Percentiles rank a stretch among this genome's conserved stretches.
phyloP scores from a whole-genome alignment of 2,888 invertebrate species.

The Drosophila pseudotalamancana region DNA sequence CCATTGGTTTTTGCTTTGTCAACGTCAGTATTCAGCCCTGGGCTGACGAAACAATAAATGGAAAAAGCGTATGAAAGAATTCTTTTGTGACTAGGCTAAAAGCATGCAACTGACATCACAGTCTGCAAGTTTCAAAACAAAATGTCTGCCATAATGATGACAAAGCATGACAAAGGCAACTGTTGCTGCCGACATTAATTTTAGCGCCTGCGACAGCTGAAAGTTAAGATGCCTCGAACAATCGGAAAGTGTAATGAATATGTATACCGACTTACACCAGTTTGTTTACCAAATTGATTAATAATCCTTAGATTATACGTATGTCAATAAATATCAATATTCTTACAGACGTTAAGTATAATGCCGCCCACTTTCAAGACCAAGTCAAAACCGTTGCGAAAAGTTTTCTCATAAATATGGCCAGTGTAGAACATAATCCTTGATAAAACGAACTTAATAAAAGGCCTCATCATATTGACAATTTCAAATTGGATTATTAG shows the following conservation, averaged over 20 bases:
- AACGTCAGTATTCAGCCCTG: constrained; percentile 26
- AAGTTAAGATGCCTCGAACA: constrained; percentile 11
- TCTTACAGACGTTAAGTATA: not conserved
- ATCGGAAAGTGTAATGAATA: constrained; percentile 27
- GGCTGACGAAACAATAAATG: constrained; percentile 11
- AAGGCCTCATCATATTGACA: constrained; percentile 67
- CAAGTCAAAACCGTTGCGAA: constrained; percentile 16
- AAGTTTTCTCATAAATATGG: constrained; percentile 49
- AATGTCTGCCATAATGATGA: constrained; percentile 21
- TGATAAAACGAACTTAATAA: constrained; percentile 40
- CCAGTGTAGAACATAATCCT: constrained; percentile 35
- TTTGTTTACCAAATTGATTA: constrained; percentile 44
- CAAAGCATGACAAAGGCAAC: constrained; percentile 25
- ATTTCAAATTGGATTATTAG: constrained; percentile 60
- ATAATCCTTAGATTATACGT: constrained; percentile 32
- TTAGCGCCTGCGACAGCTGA: constrained; percentile 16
- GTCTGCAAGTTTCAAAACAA: constrained; percentile 23
- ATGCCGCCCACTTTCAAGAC: constrained; percentile 5
- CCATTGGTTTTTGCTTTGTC: constrained; percentile 25
- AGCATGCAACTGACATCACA: constrained; percentile 12
- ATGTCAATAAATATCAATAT: constrained; percentile 44
- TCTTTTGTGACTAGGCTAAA: constrained; percentile 24
- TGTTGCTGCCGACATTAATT: constrained; percentile 41
- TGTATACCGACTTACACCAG: constrained; percentile 15
- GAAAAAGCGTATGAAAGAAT: constrained; percentile 7